Evolutionary conservation across 2,888 invertebrate genomes (phyloP).

Genomic region (Spisula subtruncata): DNA sequence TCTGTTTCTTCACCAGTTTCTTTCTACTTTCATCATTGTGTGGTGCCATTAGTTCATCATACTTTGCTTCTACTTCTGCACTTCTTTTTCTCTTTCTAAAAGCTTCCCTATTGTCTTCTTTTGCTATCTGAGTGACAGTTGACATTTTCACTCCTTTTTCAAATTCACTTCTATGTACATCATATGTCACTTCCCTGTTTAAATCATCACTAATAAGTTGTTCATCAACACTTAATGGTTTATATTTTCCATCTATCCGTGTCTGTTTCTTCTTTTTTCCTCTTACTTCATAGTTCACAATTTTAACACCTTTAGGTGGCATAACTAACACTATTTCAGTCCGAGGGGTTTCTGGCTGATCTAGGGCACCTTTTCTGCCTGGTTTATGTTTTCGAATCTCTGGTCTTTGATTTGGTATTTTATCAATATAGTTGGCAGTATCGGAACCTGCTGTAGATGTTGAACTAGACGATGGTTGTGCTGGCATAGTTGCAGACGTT

Average conservation of each 20-base stretch:
- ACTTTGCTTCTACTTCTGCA: neutral
- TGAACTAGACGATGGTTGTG: neutral
- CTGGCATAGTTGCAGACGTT: neutral
- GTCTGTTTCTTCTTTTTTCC: constrained; percentile 16
- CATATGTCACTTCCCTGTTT: constrained; percentile 35
- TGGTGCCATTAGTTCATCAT: constrained; percentile 33
- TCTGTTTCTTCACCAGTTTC: constrained; percentile 72
- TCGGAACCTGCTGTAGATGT: neutral
- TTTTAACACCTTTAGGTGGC: constrained; percentile 58
- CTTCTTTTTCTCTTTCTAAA: neutral
- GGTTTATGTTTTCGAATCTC: constrained; percentile 32
- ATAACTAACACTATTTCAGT: constrained; percentile 52
- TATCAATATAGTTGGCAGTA: neutral
- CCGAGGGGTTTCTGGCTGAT: constrained; percentile 28
- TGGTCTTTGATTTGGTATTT: constrained; percentile 1
- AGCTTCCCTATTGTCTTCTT: neutral
- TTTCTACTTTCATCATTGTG: constrained; percentile 27
- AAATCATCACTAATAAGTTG: constrained; percentile 16
- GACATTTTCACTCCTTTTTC: neutral
- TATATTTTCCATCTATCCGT: constrained; percentile 58
- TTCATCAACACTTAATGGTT: constrained; percentile 31
- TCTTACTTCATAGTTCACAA: constrained; percentile 43
- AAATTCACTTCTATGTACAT: constrained; percentile 4
- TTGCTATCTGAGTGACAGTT: too few relatives aligned
- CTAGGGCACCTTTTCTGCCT: constrained; percentile 33